These are phyloP conservation scores for Caenorhabditis drosophilae DNA, from an alignment of 2,888 invertebrate genomes.

Conservation along the genomic window DNA sequence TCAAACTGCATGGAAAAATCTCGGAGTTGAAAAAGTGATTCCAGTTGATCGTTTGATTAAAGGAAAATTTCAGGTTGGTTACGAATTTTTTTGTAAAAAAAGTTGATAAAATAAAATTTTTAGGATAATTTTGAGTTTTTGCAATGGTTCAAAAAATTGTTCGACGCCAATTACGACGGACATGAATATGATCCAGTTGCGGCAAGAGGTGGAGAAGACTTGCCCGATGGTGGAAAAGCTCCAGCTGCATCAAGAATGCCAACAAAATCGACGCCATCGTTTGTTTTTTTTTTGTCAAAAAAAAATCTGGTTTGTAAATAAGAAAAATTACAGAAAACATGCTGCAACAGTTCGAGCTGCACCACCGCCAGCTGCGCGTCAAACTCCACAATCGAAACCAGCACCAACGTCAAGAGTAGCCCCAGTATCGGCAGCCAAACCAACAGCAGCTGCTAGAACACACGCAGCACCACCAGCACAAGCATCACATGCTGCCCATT, in stretches of 20 bases:
- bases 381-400: background rate
- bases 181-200: slow-evolving; percentile 91
- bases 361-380: slow-evolving; percentile 9
- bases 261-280: slow-evolving; percentile 1
- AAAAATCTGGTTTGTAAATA: background rate
- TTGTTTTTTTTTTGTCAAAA: background rate
- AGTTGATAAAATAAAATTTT: background rate
- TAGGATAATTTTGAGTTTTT: slow-evolving; percentile 98
- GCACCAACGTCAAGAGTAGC: slow-evolving; percentile 5
- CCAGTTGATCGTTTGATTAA: slow-evolving; percentile 99
- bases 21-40: slow-evolving; percentile 98
- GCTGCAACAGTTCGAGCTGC: slow-evolving; percentile 31
- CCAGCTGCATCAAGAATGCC: slow-evolving; percentile 28
- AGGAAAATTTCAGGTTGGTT: slow-evolving; percentile 85
- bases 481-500: slow-evolving; percentile 28
- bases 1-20: slow-evolving; percentile 93
- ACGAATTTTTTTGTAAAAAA: slow-evolving; percentile 4
- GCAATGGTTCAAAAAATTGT: slow-evolving; percentile 99
- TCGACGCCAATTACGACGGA: slow-evolving; percentile 99
- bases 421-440: slow-evolving; percentile 2
- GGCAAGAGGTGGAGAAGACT: slow-evolving; percentile 75
- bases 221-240: slow-evolving; percentile 22
- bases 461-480: slow-evolving; percentile 23
- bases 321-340: slow-evolving; percentile 9
- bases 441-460: slow-evolving; percentile 8